Evolutionary conservation across 2,888 invertebrate species (phyloP), one percentile per base, ranked within the genome.

Genomic region (Sarcophaga rosellei): DNA sequence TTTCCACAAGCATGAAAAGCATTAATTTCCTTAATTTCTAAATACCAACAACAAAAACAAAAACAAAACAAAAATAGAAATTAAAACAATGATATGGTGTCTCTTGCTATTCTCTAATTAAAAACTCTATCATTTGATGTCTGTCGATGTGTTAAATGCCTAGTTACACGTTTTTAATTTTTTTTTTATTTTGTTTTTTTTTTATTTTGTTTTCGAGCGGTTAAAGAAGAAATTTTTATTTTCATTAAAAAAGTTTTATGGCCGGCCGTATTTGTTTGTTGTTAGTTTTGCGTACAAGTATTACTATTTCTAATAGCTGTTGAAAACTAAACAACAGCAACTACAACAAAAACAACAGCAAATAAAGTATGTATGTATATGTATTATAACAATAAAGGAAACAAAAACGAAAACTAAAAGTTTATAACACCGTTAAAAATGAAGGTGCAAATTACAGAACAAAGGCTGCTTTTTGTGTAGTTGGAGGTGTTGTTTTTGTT

Each of bases 381-480:
- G 4, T 35, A 35, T 35, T 35, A 45, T 45, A 73, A 66, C 35
- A 75, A 63, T 17, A 75, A 70, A 57, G 35, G 25, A 75, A 69
- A 69, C 17, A 70, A 20, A 70, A 68, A 61, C 17, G 21, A 20
- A 17, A 74, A 45, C 21, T 72, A 88, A 90, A 90, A 89, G 88
- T 90, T 89, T 83, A 85, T 87, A 89, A 89, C 85, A 74, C 65
- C 88, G 89, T 89, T 90, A 12, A 47, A 12, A 47, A 47, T 47
- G 47, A 47, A 90, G 91, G 91, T 91, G 91, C 90, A 91, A 91
- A 91, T 91, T 91, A 90, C 89, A 89, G 89, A 91, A 91, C 89
- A 90, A 90, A 90, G 74, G 81, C 84, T 47, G 47, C 4, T 68
- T 84, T 73, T 35, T 35, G 25, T 35, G 35, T 35, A 35, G 81